Percentiles rank a stretch among this genome's conserved stretches.
Conservation (phyloP, 2,113 vertebrate species). For the Hiodon alosoides region DNA sequence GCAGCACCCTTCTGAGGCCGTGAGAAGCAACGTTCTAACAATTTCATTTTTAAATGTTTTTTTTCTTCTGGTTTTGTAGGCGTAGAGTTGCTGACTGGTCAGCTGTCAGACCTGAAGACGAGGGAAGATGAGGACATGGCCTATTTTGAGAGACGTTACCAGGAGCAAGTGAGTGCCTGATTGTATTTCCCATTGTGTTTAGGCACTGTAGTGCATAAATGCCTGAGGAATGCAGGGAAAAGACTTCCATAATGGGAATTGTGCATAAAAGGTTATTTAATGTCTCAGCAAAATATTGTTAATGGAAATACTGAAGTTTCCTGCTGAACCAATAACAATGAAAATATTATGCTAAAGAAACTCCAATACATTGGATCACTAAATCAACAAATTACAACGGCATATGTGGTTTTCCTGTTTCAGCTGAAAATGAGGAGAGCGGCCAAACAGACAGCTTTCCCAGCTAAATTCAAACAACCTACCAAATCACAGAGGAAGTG, state of each 20-base stretch:
- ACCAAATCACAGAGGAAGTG: not conserved
- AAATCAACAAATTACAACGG: not conserved
- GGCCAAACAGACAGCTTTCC: conserved; percentile 4
- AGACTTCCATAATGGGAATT: no score
- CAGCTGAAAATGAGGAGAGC: conserved; percentile 29
- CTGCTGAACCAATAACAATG: no score
- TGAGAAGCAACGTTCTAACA: not conserved
- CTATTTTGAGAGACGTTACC: conserved; percentile 66
- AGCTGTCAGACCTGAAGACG: conserved; percentile 41
- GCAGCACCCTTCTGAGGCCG: not conserved
- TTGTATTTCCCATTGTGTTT: no score
- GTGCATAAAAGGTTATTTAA: no score
- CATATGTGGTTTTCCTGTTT: conserved; percentile 12
- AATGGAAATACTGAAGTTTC: no score
- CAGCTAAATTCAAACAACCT: not conserved
- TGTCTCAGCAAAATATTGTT: no score
- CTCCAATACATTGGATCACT: not conserved
- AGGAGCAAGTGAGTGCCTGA: conserved; percentile 56
- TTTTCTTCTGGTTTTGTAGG: conserved; percentile 36
- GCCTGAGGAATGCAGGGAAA: no score
- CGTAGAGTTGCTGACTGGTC: conserved; percentile 38
- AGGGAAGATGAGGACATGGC: conserved; percentile 62
- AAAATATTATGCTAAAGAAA: not conserved
- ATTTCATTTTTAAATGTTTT: not conserved
- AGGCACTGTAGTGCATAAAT: no score